Evolutionary conservation across 1,140 invertebrate genomes (phyloP).

Genomic region (Pseudomyrmex dendroicus): DNA sequence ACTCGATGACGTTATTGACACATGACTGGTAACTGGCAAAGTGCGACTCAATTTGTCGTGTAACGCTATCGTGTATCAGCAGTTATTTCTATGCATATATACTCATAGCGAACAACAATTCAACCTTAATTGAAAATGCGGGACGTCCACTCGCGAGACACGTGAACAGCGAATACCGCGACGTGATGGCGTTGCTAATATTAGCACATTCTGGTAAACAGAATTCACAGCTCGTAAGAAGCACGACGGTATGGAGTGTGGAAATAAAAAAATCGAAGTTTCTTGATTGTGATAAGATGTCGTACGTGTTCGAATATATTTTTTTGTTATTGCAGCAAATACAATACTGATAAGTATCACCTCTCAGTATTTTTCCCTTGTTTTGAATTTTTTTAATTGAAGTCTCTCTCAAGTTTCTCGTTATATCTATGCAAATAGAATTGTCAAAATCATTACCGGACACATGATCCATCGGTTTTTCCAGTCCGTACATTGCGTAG

Average conservation of each 20-base stretch:
- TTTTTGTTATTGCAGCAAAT: background rate
- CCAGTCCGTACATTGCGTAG: slow-evolving; percentile 76
- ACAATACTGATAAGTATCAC: background rate
- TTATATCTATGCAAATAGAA: too few relatives aligned
- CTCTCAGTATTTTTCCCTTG: too few relatives aligned
- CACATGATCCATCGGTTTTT: slow-evolving; percentile 75
- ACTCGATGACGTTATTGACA: background rate
- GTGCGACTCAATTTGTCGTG: background rate
- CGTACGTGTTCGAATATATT: background rate
- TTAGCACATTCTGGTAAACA: slow-evolving; percentile 28
- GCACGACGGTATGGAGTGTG: background rate
- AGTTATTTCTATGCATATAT: background rate
- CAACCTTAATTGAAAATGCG: slow-evolving; percentile 28
- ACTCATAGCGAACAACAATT: background rate
- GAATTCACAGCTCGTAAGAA: background rate
- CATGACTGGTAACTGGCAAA: background rate
- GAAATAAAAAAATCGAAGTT: background rate
- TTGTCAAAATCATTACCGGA: slow-evolving; percentile 69
- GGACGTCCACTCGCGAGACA: slow-evolving; percentile 17
- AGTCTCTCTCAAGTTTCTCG: too few relatives aligned
- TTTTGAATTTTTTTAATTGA: too few relatives aligned
- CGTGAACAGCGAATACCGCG: slow-evolving; percentile 11
- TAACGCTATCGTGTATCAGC: background rate
- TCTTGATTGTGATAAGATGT: background rate
- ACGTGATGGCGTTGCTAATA: background rate